Conservation (phyloP, 2,888 invertebrate species). For the Drosophila pseudotakahashii region DNA sequence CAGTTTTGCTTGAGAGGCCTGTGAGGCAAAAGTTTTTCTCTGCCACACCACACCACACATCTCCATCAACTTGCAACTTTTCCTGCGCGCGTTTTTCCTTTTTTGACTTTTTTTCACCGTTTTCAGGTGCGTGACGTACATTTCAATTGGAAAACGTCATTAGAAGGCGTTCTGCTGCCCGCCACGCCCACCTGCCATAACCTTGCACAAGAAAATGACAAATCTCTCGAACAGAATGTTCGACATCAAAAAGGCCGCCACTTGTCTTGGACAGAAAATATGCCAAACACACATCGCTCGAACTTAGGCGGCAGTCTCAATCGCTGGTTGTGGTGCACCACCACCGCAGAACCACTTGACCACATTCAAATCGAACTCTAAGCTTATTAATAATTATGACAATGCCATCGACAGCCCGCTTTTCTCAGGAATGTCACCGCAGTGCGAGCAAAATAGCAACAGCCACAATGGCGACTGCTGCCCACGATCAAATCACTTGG, state of each 20-base stretch:
- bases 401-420: slow-evolving; percentile 45
- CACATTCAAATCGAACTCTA: slow-evolving; percentile 65
- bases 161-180: slow-evolving; percentile 36
- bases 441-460: slow-evolving; percentile 23
- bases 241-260: slow-evolving; percentile 45
- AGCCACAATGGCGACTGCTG: slow-evolving; percentile 72
- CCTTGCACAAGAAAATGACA: slow-evolving; percentile 40
- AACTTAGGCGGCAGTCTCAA: slow-evolving; percentile 22
- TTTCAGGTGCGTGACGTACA: slow-evolving; percentile 54
- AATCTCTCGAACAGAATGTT: slow-evolving; percentile 36
- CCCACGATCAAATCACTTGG: slow-evolving; percentile 63
- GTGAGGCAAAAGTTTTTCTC: slow-evolving; percentile 34
- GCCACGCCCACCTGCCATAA: slow-evolving; percentile 38
- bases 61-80: slow-evolving; percentile 35
- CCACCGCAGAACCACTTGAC: slow-evolving; percentile 48
- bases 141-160: slow-evolving; percentile 51
- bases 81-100: slow-evolving; percentile 43
- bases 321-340: neutral
- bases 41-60: slow-evolving; percentile 40
- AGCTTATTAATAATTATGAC: slow-evolving; percentile 76
- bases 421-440: slow-evolving; percentile 63
- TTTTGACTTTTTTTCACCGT: slow-evolving; percentile 36
- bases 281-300: slow-evolving; percentile 27
- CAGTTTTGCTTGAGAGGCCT: slow-evolving; percentile 53
- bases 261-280: slow-evolving; percentile 31